Conservation (phyloP, 2,888 invertebrate genomes). For the Oscheius myriophilus region DNA sequence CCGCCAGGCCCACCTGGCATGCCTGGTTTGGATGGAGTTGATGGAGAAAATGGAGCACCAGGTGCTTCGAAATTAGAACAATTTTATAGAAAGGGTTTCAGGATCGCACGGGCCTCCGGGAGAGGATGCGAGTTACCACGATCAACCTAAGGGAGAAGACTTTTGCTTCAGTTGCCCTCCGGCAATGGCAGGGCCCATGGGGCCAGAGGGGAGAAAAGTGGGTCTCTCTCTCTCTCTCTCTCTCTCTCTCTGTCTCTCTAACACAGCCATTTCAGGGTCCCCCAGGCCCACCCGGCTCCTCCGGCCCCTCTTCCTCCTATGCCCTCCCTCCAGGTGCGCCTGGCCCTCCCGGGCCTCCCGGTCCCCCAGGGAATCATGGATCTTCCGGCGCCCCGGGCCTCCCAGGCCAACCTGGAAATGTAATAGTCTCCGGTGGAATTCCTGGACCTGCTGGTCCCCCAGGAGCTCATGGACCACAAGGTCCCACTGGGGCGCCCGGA, state of each 20-base stretch:
- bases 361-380: background rate
- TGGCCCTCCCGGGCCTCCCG: constrained; percentile 13
- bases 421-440: background rate
- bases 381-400: background rate
- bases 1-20: constrained; percentile 41
- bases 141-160: constrained; percentile 28
- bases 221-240: background rate
- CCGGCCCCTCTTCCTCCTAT: constrained; percentile 35
- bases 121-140: constrained; percentile 20
- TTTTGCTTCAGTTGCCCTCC: constrained; percentile 59
- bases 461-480: constrained; percentile 46
- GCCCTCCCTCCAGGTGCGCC: constrained; percentile 37
- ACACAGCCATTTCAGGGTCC: constrained; percentile 36
- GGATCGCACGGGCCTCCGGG: constrained; percentile 33
- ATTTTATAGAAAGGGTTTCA: no score
- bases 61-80: no score
- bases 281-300: constrained; percentile 42
- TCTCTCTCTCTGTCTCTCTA: constrained; percentile 24
- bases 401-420: constrained; percentile 16
- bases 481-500: constrained; percentile 43
- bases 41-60: constrained; percentile 40
- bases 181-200: constrained; percentile 49
- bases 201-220: constrained; percentile 43
- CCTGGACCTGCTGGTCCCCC: constrained; percentile 29
- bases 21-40: constrained; percentile 39